Evolutionary conservation across 2,888 invertebrate genomes (phyloP).

Genomic region (Frankliniella fusca): DNA sequence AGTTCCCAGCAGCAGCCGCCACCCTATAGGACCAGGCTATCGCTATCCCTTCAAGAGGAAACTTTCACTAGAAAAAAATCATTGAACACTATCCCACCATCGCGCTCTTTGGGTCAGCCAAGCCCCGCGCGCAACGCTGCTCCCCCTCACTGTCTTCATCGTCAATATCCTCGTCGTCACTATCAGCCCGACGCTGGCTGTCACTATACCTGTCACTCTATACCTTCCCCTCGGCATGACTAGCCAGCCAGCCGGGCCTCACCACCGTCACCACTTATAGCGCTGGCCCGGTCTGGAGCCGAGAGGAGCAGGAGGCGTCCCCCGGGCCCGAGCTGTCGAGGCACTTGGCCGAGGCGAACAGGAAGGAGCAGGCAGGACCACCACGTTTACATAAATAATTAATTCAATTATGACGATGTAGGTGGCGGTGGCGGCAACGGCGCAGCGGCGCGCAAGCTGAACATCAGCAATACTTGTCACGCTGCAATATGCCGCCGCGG

Average conservation of each 20-base stretch:
- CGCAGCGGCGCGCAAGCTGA: not conserved
- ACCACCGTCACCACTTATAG: not conserved
- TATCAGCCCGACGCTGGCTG: no score
- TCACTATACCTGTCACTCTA: no score
- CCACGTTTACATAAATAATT: not conserved
- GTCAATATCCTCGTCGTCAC: no score
- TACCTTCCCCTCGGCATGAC: no score
- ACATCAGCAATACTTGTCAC: not conserved
- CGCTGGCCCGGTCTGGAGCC: not conserved
- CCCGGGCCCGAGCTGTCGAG: not conserved
- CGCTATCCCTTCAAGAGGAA: no score
- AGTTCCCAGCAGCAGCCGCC: no score
- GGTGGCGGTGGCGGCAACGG: not conserved
- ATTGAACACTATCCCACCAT: no score
- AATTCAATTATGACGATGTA: not conserved
- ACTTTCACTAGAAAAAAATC: no score
- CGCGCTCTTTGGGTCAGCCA: no score
- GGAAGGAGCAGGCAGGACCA: not conserved
- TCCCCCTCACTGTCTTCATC: no score
- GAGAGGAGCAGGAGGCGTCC: not conserved
- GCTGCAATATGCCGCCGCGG: not conserved
- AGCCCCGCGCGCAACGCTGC: no score
- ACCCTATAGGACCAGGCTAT: no score
- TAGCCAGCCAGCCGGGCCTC: not conserved
- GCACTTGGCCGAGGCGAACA: not conserved